A percentile compares a stretch with the other conserved stretches of the same genome.
These are phyloP conservation scores for Mantis religiosa DNA, from an alignment of 2,888 invertebrate genomes.

Conservation along the genomic window DNA sequence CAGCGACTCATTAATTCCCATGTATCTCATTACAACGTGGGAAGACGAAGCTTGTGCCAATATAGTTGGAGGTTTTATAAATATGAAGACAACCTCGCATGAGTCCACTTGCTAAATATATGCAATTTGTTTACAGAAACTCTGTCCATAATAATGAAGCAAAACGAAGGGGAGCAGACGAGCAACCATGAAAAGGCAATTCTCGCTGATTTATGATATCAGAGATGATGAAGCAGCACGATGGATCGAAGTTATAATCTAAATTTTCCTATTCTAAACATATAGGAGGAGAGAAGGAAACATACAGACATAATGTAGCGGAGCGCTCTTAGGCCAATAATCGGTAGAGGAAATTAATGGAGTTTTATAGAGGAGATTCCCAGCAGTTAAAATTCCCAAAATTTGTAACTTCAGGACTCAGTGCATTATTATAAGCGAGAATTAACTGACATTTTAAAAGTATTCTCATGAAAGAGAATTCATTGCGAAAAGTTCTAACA, in stretches of 20 bases:
- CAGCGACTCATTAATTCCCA: not conserved
- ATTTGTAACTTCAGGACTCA: too few relatives aligned
- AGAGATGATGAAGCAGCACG: not conserved
- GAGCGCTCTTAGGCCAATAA: too few relatives aligned
- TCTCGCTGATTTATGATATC: not conserved
- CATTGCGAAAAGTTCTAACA: too few relatives aligned
- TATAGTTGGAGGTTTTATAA: not conserved
- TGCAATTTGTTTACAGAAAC: not conserved
- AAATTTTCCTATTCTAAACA: too few relatives aligned
- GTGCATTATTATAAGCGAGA: too few relatives aligned
- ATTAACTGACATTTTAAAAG: too few relatives aligned
- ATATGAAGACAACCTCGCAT: not conserved
- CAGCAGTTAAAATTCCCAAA: too few relatives aligned
- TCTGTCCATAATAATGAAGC: not conserved
- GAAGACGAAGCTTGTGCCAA: not conserved
- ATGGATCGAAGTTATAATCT: not conserved
- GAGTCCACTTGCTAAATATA: not conserved
- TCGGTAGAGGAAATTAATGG: too few relatives aligned
- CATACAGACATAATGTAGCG: too few relatives aligned
- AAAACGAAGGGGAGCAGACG: not conserved
- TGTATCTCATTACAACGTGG: not conserved
- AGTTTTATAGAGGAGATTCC: too few relatives aligned
- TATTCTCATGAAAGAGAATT: too few relatives aligned
- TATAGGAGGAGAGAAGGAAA: too few relatives aligned
- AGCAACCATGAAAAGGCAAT: not conserved